Conservation (phyloP, 2,888 invertebrate species). For the Apodemia hepburni region DNA sequence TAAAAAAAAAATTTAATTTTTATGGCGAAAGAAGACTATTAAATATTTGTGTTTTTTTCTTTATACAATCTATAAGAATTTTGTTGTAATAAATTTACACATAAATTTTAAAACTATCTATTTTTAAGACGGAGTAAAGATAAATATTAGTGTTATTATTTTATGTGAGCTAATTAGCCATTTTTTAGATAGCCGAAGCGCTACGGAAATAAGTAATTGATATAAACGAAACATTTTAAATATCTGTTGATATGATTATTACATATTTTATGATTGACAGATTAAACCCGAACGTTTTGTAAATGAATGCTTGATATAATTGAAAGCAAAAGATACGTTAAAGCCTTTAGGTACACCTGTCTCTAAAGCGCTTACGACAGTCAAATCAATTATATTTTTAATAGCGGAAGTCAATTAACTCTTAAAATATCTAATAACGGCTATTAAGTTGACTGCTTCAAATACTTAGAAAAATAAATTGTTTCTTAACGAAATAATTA, state of each 20-base stretch:
- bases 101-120: too few relatives aligned
- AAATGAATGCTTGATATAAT: not conserved
- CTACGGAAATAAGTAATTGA: not conserved
- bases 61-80: too few relatives aligned
- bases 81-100: too few relatives aligned
- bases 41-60: too few relatives aligned
- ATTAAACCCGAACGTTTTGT: not conserved
- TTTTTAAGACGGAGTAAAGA: too few relatives aligned
- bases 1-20: too few relatives aligned
- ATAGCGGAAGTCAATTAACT: constrained; percentile 34
- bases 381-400: constrained; percentile 36
- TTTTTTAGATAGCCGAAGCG: not conserved
- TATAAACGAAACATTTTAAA: not conserved
- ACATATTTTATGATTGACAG: constrained; percentile 1
- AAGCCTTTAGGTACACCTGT: not conserved
- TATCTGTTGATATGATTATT: not conserved
- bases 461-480: not conserved
- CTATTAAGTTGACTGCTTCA: not conserved
- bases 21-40: too few relatives aligned
- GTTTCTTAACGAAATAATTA: not conserved
- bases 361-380: constrained; percentile 29
- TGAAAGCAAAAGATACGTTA: not conserved
- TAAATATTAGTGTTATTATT: too few relatives aligned
- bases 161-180: too few relatives aligned
- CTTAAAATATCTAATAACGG: not conserved